Percentiles rank a stretch among this genome's conserved stretches.
Conservation (phyloP, 1,140 invertebrate genomes). For the Ridgeia piscesae region DNA sequence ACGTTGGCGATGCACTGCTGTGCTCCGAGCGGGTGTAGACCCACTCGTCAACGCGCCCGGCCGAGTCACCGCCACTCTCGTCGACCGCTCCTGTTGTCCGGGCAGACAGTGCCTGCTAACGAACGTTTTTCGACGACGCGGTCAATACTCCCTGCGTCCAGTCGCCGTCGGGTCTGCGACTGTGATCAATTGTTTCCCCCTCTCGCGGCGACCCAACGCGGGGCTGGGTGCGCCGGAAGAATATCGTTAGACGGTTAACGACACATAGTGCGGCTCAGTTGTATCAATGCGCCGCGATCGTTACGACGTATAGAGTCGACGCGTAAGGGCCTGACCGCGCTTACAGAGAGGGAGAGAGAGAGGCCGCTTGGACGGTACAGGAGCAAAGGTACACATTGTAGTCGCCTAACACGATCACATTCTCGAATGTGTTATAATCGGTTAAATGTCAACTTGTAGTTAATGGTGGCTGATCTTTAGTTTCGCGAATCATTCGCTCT, state of each 20-base stretch:
- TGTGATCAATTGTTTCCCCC: neutral
- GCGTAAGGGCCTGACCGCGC: neutral
- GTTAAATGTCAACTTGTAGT: neutral
- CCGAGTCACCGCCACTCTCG: neutral
- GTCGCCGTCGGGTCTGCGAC: neutral
- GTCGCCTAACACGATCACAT: neutral
- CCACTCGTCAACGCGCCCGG: neutral
- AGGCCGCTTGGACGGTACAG: neutral
- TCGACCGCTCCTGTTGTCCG: neutral
- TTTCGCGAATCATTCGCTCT: neutral
- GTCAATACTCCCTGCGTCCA: neutral
- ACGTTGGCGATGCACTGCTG: no score
- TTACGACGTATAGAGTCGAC: neutral
- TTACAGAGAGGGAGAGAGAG: neutral
- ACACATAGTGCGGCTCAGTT: neutral
- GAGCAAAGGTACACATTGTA: neutral
- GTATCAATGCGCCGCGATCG: neutral
- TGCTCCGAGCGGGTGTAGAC: neutral
- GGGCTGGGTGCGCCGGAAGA: neutral
- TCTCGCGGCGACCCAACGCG: neutral
- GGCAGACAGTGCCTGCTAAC: neutral
- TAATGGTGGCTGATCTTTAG: neutral
- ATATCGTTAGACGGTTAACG: neutral
- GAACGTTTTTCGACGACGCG: neutral
- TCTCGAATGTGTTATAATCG: neutral